A percentile compares a stretch with the other conserved stretches of the same genome.
These are phyloP conservation scores for Strigamia crassipes DNA, from an alignment of 2,888 invertebrate species.

Conservation along the genomic window DNA sequence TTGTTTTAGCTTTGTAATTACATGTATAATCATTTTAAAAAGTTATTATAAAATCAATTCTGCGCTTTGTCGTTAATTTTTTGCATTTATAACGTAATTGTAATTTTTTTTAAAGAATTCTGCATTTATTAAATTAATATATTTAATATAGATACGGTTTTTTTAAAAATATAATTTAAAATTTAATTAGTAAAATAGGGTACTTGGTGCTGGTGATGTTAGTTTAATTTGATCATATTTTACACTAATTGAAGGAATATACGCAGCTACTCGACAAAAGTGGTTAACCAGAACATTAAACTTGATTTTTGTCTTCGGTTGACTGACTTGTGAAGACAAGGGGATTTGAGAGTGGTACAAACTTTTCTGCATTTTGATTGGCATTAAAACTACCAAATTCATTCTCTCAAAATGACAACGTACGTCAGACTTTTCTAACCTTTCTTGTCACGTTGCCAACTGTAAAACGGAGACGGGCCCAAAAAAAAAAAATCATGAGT, in stretches of 20 bases:
- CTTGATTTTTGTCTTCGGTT: background rate
- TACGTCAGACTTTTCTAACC: slow-evolving; percentile 37
- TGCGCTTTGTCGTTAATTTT: background rate
- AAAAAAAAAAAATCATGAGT: slow-evolving; percentile 8
- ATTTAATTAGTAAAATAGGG: background rate
- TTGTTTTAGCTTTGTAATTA: background rate
- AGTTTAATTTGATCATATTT: background rate
- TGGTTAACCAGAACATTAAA: slow-evolving; percentile 34
- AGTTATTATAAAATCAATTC: background rate
- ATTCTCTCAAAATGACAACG: slow-evolving; percentile 28
- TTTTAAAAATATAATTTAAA: too few species aligned
- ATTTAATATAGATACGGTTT: too few species aligned
- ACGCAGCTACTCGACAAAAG: background rate
- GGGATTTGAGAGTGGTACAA: background rate
- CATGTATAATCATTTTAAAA: background rate
- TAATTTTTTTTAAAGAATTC: background rate
- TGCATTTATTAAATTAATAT: too few species aligned
- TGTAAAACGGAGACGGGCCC: background rate
- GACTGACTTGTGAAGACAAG: slow-evolving; percentile 19
- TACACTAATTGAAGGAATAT: background rate
- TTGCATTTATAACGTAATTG: background rate
- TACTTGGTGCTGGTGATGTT: background rate
- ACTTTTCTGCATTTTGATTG: slow-evolving; percentile 33
- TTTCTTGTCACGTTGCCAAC: slow-evolving; percentile 30
- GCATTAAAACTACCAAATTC: slow-evolving; percentile 37